phyloP scores from a whole-genome alignment of 1,140 invertebrate genomes.

The Platyscapa corneri region DNA sequence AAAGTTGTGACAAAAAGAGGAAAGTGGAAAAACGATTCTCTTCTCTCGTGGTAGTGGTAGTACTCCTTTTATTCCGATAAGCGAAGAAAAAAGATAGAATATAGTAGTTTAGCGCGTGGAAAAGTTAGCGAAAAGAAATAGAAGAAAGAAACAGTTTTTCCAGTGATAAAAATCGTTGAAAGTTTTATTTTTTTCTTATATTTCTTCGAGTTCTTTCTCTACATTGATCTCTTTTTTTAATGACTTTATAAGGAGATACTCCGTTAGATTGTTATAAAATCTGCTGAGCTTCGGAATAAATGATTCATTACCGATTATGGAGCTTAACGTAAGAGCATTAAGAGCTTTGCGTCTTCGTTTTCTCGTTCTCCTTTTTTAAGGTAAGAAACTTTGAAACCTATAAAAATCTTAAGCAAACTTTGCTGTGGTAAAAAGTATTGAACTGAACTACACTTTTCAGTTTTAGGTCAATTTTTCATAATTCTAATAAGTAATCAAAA shows the following conservation, averaged over 20 bases:
- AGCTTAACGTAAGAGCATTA: conserved; percentile 25
- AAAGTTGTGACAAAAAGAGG: conserved; percentile 43
- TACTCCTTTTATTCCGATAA: conserved; percentile 25
- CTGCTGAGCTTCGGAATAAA: conserved; percentile 25
- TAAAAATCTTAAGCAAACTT: conserved; percentile 23
- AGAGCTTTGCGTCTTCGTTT: conserved; percentile 20
- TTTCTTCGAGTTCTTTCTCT: neutral
- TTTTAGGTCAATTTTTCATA: neutral
- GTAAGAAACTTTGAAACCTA: conserved; percentile 8
- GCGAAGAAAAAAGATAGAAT: conserved; percentile 7
- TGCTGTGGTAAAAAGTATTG: neutral
- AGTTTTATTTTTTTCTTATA: conserved; percentile 4
- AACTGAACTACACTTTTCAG: neutral
- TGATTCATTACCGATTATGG: conserved; percentile 35
- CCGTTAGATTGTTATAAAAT: neutral
- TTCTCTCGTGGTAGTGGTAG: neutral
- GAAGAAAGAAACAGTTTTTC: conserved; percentile 41
- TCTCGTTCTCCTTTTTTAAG: neutral
- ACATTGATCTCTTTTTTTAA: neutral
- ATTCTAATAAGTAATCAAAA: neutral
- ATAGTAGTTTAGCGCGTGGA: conserved; percentile 31
- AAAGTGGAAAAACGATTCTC: conserved; percentile 48
- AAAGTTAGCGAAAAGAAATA: conserved; percentile 32
- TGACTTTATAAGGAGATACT: conserved; percentile 19
- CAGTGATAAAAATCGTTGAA: conserved; percentile 43